These are phyloP conservation scores for Myopa tessellatipennis DNA, from an alignment of 2,888 invertebrate genomes.

Conservation along the genomic window DNA sequence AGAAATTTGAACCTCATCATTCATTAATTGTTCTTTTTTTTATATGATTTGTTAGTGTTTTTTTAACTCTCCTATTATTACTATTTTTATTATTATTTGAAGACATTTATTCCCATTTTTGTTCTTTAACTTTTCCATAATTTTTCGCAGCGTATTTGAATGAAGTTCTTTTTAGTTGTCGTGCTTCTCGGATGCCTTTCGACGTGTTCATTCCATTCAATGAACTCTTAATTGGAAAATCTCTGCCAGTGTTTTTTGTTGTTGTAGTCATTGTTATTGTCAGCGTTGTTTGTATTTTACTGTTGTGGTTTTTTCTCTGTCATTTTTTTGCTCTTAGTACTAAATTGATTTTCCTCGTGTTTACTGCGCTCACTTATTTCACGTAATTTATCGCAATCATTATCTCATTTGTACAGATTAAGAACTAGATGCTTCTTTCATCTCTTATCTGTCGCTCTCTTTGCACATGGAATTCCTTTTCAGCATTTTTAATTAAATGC, in stretches of 20 bases:
- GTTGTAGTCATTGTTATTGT: not conserved
- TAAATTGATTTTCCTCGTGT: slow-evolving; percentile 5
- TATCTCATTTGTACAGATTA: slow-evolving; percentile 28
- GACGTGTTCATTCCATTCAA: slow-evolving; percentile 25
- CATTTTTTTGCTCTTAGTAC: slow-evolving; percentile 26
- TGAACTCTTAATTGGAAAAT: slow-evolving; percentile 38
- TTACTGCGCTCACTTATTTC: slow-evolving; percentile 36
- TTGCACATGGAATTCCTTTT: not conserved
- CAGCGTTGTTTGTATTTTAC: not conserved
- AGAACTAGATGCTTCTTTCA: not conserved
- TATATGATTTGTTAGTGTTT: no score
- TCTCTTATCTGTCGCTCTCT: not conserved
- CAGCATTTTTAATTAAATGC: not conserved
- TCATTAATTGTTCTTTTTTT: not conserved
- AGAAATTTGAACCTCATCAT: not conserved
- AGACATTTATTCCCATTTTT: not conserved
- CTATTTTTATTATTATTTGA: not conserved
- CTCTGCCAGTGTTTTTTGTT: slow-evolving; percentile 10
- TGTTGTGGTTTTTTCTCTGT: not conserved
- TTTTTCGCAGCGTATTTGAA: slow-evolving; percentile 9
- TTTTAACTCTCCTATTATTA: not conserved
- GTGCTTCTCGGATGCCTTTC: not conserved
- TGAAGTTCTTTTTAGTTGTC: slow-evolving; percentile 1
- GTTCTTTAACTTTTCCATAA: not conserved
- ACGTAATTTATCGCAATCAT: slow-evolving; percentile 44